phyloP scores from a whole-genome alignment of 2,888 invertebrate genomes.

The Lamellibrachia columna region DNA sequence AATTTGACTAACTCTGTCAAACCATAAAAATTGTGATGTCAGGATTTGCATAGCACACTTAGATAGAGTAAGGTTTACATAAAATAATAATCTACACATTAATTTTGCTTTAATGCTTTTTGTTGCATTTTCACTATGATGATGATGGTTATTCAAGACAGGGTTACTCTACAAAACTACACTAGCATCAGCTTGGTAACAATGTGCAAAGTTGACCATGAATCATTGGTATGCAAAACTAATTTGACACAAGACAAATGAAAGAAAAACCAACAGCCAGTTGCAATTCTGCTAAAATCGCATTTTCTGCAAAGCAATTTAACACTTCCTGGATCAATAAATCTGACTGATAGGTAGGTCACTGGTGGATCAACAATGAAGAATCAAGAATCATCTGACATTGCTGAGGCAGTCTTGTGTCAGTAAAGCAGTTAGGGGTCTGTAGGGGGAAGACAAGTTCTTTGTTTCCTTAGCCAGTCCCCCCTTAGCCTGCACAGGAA shows the following conservation, averaged over 20 bases:
- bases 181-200: background rate
- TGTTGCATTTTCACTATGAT: background rate
- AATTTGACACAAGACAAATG: background rate
- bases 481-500: background rate
- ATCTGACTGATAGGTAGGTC: background rate
- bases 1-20: background rate
- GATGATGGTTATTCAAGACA: background rate
- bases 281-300: background rate
- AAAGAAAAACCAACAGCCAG: background rate
- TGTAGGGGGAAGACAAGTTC: background rate
- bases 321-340: conserved; percentile 12
- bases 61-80: background rate
- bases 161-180: background rate
- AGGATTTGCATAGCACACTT: background rate
- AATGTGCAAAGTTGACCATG: background rate
- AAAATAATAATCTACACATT: background rate
- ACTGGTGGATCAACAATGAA: background rate
- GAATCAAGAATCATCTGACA: background rate
- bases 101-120: background rate
- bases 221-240: background rate
- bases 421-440: background rate
- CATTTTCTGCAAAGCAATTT: conserved; percentile 12
- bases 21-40: background rate
- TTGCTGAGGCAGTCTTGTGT: background rate
- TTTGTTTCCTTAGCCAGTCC: background rate